Percentiles rank a stretch among this genome's conserved stretches.
Evolutionary conservation across 2,888 invertebrate genomes (phyloP).

Genomic region (Drosophila subquinaria): DNA sequence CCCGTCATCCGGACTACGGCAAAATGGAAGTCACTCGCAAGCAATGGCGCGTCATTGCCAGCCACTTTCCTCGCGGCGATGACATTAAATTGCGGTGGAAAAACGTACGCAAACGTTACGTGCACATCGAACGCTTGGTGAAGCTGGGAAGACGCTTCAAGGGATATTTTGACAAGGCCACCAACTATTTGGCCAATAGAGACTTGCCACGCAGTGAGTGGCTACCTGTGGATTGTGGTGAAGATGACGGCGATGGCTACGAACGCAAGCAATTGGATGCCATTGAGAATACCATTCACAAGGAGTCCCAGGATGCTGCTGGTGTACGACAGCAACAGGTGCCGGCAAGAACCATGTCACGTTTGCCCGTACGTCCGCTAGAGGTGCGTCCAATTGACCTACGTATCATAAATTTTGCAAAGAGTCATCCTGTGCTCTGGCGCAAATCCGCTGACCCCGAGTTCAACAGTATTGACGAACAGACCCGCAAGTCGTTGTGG

Average conservation of each 20-base stretch:
- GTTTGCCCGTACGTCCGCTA: constrained; percentile 60
- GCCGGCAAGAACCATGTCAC: constrained; percentile 1
- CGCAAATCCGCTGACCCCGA: constrained; percentile 78
- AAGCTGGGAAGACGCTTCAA: constrained; percentile 81
- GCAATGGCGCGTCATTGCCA: constrained; percentile 82
- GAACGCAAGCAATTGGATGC: constrained; percentile 77
- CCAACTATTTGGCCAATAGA: constrained; percentile 80
- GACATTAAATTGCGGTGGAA: constrained; percentile 83
- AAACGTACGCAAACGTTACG: constrained; percentile 80
- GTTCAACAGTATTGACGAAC: constrained; percentile 79
- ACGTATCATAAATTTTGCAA: constrained; percentile 83
- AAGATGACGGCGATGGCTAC: constrained; percentile 77
- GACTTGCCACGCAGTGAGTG: constrained; percentile 75
- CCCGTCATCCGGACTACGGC: constrained; percentile 82
- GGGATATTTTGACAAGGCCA: constrained; percentile 83
- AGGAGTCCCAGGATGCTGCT: constrained; percentile 16
- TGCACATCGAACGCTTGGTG: constrained; percentile 74
- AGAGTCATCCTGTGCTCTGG: constrained; percentile 83
- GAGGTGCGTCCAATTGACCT: constrained; percentile 76
- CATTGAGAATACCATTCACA: constrained; percentile 72
- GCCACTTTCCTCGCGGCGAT: constrained; percentile 76
- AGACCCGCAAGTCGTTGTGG: constrained; percentile 79
- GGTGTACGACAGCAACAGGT: constrained; percentile 8
- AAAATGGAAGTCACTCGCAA: constrained; percentile 79
- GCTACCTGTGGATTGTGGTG: constrained; percentile 79